A percentile compares a stretch with the other conserved stretches of the same genome.
Conservation (phyloP, 2,888 invertebrate species). For the Erpobdella octoculata region DNA sequence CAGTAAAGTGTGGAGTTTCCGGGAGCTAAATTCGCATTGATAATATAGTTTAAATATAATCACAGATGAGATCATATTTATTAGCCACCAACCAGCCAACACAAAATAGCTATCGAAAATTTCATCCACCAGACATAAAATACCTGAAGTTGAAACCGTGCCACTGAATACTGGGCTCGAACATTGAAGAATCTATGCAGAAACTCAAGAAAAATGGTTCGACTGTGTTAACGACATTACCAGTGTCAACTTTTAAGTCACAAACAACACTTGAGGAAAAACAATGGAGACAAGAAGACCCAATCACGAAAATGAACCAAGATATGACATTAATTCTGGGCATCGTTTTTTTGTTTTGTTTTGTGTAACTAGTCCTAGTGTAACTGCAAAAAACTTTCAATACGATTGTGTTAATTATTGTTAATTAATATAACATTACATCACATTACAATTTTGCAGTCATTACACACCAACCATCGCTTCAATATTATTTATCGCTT, state of each 20-base stretch:
- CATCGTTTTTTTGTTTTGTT: too few species aligned
- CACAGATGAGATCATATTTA: neutral
- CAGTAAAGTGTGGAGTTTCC: constrained; percentile 32
- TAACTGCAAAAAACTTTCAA: too few species aligned
- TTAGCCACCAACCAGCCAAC: neutral
- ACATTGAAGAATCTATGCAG: constrained; percentile 17
- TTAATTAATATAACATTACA: too few species aligned
- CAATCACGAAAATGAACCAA: too few species aligned
- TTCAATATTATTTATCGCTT: too few species aligned
- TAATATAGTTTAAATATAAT: neutral
- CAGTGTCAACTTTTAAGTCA: neutral
- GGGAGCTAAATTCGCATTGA: constrained; percentile 28
- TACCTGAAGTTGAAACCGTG: constrained; percentile 27
- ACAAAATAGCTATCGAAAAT: neutral
- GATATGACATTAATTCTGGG: too few species aligned
- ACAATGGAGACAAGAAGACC: too few species aligned
- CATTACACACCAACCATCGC: too few species aligned
- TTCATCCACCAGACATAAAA: neutral
- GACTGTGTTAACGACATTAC: constrained; percentile 12
- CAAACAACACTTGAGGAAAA: neutral
- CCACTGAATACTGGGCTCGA: constrained; percentile 12
- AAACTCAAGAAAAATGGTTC: constrained; percentile 25
- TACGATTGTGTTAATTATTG: too few species aligned
- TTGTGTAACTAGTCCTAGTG: too few species aligned
- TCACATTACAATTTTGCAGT: too few species aligned